phyloP scores from a whole-genome alignment of 2,888 invertebrate species.

The Nomada ruficornis region DNA sequence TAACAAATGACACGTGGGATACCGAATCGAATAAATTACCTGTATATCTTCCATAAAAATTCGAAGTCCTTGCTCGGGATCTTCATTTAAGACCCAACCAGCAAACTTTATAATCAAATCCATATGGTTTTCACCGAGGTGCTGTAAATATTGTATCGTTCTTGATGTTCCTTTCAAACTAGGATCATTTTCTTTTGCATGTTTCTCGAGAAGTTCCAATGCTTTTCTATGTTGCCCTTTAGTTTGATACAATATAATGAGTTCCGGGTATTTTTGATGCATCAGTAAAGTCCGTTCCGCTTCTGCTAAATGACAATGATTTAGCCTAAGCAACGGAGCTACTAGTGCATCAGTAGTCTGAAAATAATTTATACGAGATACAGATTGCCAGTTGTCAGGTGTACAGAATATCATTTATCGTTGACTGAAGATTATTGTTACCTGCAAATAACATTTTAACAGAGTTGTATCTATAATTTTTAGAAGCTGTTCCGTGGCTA shows the following conservation, averaged over 20 bases:
- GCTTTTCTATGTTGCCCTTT: conserved; percentile 97
- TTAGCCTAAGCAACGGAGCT: conserved; percentile 94
- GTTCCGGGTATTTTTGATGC: conserved; percentile 95
- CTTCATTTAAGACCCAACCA: conserved; percentile 94
- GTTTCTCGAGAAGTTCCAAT: conserved; percentile 92
- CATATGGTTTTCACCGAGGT: conserved; percentile 91
- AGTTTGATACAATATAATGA: conserved; percentile 97
- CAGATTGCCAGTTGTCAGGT: neutral
- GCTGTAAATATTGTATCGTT: conserved; percentile 96
- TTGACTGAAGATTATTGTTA: conserved; percentile 76
- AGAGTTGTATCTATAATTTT: conserved; percentile 99
- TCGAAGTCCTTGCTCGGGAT: conserved; percentile 95
- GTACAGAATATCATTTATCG: neutral
- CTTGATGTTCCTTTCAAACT: conserved; percentile 92
- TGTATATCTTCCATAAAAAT: conserved; percentile 85
- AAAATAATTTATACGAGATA: conserved; percentile 68
- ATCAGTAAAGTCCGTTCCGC: conserved; percentile 95
- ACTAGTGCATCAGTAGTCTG: conserved; percentile 98
- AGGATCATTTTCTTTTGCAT: conserved; percentile 90
- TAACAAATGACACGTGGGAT: neutral
- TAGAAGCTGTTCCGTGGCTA: conserved; percentile 88
- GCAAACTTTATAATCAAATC: conserved; percentile 97
- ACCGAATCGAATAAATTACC: conserved; percentile 61
- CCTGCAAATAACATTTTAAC: conserved; percentile 98
- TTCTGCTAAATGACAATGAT: conserved; percentile 97